Base-by-base conservation (phyloP, 2,797 vertebrate species). In the Numenius phaeopus region DNA sequence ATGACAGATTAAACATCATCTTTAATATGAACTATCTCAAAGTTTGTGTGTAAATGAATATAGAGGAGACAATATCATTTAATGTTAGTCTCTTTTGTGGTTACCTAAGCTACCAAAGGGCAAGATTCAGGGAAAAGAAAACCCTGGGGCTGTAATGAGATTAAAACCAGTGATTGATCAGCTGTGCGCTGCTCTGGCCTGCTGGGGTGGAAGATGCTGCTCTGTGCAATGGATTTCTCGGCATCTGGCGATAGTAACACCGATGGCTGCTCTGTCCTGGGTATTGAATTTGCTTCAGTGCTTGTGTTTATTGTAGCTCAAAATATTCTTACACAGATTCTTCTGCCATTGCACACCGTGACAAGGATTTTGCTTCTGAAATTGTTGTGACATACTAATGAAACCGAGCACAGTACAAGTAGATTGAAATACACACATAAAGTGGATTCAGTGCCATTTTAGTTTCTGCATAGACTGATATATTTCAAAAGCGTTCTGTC, bases 41-140 rank as follows among this genome's bases (percentile, higher is more conserved):
- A 89, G 59, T 90, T 90, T 39, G 37, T 49, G 69, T 59, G 23
- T 57, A 82, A 91, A 86, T 92, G 91, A 94, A 92, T 42, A 75
- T 5, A 78, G 92, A 73, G 40, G 86, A 97, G 85, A 92, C 50
- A 77, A 93, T 87, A 62, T 47, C 83, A 69, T 91, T 94, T 95
- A 94, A 92, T 42, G 30, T 64, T 37, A 52, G 87, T 82, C 90
- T 85, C 88, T 96, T 76, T 23, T 40, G 83, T 76, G 78, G 85
- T 92, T 88, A 52, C 80, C 69, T 50, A 30, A 89, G 50, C 49
- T 83, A 32, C 46, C 50, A 72, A 94, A 87, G 89, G 91, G 57
- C 72, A 94, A 77, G 82, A 78, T 89, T 70, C 58, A 80, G 71
- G 84, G 58, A 55, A 72, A 83, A 91, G 64, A 57, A 89, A 86